Conservation (phyloP, 2,113 vertebrate species). For the Phalacrocorax aristotelis region DNA sequence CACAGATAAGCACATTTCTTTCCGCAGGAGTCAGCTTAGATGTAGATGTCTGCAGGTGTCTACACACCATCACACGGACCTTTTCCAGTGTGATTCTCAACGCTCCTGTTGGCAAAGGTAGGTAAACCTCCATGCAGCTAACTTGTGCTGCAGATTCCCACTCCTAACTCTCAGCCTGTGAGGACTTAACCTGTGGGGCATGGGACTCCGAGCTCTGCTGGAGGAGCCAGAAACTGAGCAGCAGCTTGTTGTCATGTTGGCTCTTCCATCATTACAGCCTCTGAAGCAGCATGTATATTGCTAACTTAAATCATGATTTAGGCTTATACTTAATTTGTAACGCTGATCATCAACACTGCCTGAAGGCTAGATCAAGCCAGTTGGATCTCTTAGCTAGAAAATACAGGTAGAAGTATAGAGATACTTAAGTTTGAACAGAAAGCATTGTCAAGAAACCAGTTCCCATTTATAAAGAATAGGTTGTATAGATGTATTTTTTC, state of each 20-base stretch:
- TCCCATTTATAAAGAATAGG: not conserved
- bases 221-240: not conserved
- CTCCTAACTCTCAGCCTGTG: not conserved
- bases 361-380: not conserved
- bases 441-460: not conserved
- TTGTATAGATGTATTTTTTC: not conserved
- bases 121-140: not conserved
- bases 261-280: not conserved
- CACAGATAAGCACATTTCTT: not conserved
- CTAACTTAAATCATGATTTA: not conserved
- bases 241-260: not conserved
- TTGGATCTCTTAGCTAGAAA: not conserved
- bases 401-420: not conserved
- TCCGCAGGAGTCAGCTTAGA: not conserved
- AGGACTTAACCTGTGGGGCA: not conserved
- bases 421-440: not conserved
- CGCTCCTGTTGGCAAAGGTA: not conserved
- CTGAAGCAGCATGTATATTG: not conserved
- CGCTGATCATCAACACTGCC: not conserved
- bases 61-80: not conserved
- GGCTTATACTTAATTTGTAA: not conserved
- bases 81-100: not conserved
- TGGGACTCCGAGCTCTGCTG: not conserved
- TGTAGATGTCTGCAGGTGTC: not conserved
- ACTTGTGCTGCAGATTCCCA: not conserved